Base-by-base conservation (phyloP, 2,888 invertebrate genomes). In the Augochlorella aurata region DNA sequence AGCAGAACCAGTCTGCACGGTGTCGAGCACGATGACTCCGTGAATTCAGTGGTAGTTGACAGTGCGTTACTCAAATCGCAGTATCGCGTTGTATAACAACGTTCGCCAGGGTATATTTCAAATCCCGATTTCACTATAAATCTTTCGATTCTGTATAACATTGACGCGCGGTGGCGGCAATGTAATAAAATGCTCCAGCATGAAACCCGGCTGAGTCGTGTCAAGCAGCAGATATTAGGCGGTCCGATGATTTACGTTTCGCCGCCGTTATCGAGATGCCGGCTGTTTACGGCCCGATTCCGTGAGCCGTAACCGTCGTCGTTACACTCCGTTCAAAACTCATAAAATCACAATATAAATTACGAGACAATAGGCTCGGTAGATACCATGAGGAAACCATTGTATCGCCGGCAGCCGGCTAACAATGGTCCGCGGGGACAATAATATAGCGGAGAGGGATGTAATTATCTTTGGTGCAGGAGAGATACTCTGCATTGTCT, bases 381-480 rank as follows among this genome's bases (percentile, higher is more conserved):
- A 82, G 85, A 81, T 85, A 86, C 77, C 66, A 74, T 61, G 79
- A 85, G 83, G 72, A 79, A 67, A 82, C 84, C 80, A 91, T 91
- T 91, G 91, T 91, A 89, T 85, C 85, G 82, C 86, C 74, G 74
- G 81, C 82, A 79, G 83, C 77, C 38, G 83, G 86, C 85, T 89
- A 90, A 92, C 91, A 92, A 92, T 91, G 87, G 90, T 86, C 84
- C 87, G 79, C 80, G 74, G 86, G 85, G 86, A 91, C 91, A 91
- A 91, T 91, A 90, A 91, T 91, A 90, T 86, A 90, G 87, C 90
- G 85, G 89, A 89, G 90, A 90, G 90, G 90, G 91, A 91, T 90
- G 90, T 89, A 90, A 92, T 91, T 92, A 92, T 91, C 91, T 90
- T 89, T 82, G 85, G 79, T 72, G 61, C 70, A 58, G 49, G 84